Base-by-base conservation (phyloP, 2,797 vertebrate species). In the Margarornis squamiger region DNA sequence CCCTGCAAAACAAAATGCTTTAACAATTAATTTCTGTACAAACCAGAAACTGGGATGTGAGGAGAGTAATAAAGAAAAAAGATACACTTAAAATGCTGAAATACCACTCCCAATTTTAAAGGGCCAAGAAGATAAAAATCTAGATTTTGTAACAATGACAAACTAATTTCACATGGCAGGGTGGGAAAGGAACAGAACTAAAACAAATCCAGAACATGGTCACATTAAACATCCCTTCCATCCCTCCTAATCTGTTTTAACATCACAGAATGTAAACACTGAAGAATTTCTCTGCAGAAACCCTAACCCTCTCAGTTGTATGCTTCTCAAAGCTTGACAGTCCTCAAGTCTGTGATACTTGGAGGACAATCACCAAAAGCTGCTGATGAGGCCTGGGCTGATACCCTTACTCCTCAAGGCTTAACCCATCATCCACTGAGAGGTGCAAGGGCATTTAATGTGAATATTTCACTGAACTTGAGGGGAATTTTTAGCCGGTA, bases 1-100 rank as follows among this genome's bases (percentile, higher is more conserved):
- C 99, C 99, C 99, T 99, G 97, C 85, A 98, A 98, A 97, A 71
- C 92, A 77, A 90, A 95, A 96, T 74, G 88, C 86, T 96, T 96
- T 90, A 95, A 97, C 97, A 88, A 96, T 97, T 97, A 97, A 97
- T 93, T 92, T 75, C 82, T 94, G 63, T 78, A 92, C 94, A 96
- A 97, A 94, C 61, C 75, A 95, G 76, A 96, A 94, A 95, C 13
- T 55, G 49, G 30, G 80, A 72, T 62, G 43, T 39, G 51, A 93
- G 41, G 34, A 96, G 74, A 76, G 48, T 66, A 76, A 90, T 8
- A 41, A 92, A 79, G 38, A 19, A 88, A 43, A 75, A 63, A 72
- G 41, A 84, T 57, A 93, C 6, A 59, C 41, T 71, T 67, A 82
- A 49, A 93, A 79, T 34, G 77, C 24, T 76, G 73, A 80, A 92